Conservation (phyloP, 2,888 invertebrate species). For the Eupithecia inturbata region DNA sequence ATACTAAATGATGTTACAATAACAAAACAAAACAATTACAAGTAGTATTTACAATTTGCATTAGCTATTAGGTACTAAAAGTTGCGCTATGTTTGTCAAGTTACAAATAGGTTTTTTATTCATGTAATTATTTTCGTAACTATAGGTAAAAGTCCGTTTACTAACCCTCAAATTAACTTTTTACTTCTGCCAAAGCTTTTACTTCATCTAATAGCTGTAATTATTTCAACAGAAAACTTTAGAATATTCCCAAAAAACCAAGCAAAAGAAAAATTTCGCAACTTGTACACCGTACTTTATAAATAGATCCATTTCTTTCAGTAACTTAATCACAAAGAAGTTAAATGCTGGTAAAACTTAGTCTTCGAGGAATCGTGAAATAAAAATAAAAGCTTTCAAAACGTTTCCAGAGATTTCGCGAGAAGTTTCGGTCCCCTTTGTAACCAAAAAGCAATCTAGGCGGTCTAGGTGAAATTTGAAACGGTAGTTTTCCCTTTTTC, state of each 20-base stretch:
- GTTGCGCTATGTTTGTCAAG: neutral
- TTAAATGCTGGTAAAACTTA: constrained; percentile 54
- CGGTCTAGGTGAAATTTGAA: constrained; percentile 31
- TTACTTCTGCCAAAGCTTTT: neutral
- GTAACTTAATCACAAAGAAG: constrained; percentile 60
- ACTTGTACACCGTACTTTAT: constrained; percentile 47
- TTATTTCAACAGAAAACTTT: constrained; percentile 11
- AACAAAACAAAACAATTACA: too few species aligned
- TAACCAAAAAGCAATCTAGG: constrained; percentile 40
- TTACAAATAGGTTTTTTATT: neutral
- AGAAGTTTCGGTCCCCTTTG: constrained; percentile 38
- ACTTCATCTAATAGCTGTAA: constrained; percentile 6
- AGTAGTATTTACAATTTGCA: too few species aligned
- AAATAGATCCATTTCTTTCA: constrained; percentile 60
- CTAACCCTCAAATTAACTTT: neutral
- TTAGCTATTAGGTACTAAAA: too few species aligned
- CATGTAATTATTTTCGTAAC: too few species aligned
- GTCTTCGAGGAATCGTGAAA: constrained; percentile 54
- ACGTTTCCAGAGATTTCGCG: constrained; percentile 42
- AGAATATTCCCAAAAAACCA: constrained; percentile 12
- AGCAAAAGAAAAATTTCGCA: constrained; percentile 26
- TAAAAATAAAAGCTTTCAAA: constrained; percentile 59
- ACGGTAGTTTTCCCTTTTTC: constrained; percentile 22
- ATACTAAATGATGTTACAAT: too few species aligned
- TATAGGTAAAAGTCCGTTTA: neutral